A percentile compares a stretch with the other conserved stretches of the same genome.
phyloP scores from a whole-genome alignment of 2,888 invertebrate genomes.

The Fragum sueziense region DNA sequence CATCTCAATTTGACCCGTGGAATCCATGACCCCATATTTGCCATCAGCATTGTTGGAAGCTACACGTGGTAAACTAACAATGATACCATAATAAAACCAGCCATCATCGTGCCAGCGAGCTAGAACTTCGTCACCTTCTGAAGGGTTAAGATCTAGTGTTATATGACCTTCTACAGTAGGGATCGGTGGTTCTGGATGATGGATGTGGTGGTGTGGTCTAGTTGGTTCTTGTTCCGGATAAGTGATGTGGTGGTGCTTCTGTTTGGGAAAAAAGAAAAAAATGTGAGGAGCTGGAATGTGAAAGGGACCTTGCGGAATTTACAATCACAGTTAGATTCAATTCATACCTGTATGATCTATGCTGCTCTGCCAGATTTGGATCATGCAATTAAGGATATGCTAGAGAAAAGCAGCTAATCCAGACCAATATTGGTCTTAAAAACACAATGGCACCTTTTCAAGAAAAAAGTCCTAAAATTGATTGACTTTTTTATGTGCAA shows the following conservation, averaged over 20 bases:
- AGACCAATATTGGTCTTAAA: no score
- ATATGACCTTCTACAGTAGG: not conserved
- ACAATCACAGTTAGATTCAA: no score
- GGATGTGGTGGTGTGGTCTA: no score
- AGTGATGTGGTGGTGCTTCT: not conserved
- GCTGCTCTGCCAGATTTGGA: no score
- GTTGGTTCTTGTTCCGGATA: not conserved
- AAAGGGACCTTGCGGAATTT: no score
- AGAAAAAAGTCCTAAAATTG: no score
- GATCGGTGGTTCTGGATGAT: not conserved
- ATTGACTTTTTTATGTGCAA: no score
- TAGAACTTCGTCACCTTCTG: not conserved
- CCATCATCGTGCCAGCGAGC: conserved; percentile 5
- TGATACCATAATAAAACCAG: not conserved
- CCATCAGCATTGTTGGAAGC: not conserved
- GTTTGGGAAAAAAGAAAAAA: not conserved
- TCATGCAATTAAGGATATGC: no score
- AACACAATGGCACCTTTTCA: no score
- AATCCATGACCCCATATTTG: conserved; percentile 1
- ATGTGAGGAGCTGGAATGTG: no score
- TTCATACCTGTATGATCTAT: no score
- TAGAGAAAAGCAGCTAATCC: no score
- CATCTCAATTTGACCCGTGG: not conserved
- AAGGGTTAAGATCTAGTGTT: not conserved
- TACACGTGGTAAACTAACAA: not conserved